phyloP scores from a whole-genome alignment of 2,113 vertebrate genomes.

The Ia io region DNA sequence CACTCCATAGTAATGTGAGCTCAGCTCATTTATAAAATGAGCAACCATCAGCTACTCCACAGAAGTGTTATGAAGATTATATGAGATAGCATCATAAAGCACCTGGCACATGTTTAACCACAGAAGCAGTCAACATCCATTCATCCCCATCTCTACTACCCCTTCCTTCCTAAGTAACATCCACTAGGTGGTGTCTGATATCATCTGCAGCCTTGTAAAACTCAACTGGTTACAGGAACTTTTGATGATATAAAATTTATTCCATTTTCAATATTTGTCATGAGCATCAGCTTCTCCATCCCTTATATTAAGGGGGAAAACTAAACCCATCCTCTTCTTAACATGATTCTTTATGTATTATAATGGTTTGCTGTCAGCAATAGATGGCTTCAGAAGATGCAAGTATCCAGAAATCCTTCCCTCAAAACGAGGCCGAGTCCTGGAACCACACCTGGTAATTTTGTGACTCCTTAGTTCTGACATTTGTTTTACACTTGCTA shows the following conservation, averaged over 20 bases:
- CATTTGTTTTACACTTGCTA: conserved; percentile 27
- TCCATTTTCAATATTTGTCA: conserved; percentile 4
- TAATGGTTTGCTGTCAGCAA: not conserved
- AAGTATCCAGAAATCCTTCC: not conserved
- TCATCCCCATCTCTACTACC: not conserved
- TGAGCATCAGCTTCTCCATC: not conserved
- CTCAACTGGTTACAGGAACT: not conserved
- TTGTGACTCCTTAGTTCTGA: not conserved
- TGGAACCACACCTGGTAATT: not conserved
- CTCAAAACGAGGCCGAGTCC: not conserved
- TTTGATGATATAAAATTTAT: not conserved
- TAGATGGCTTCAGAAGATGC: not conserved
- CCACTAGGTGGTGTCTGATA: not conserved
- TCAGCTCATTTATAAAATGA: not conserved
- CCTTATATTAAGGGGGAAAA: not conserved
- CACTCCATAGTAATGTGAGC: not conserved
- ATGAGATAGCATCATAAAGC: not conserved
- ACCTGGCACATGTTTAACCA: not conserved
- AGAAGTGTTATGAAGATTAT: not conserved
- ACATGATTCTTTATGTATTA: not conserved
- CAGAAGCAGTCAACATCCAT: not conserved
- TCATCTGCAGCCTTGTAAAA: not conserved
- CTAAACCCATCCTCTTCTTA: not conserved
- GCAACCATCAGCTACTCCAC: not conserved
- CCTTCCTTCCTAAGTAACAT: not conserved